Percentiles rank a stretch among this genome's conserved stretches.
Evolutionary conservation across 37 sponge, comb jelly and placozoan species (phyloP).

Genomic region (Haliclona indistincta): DNA sequence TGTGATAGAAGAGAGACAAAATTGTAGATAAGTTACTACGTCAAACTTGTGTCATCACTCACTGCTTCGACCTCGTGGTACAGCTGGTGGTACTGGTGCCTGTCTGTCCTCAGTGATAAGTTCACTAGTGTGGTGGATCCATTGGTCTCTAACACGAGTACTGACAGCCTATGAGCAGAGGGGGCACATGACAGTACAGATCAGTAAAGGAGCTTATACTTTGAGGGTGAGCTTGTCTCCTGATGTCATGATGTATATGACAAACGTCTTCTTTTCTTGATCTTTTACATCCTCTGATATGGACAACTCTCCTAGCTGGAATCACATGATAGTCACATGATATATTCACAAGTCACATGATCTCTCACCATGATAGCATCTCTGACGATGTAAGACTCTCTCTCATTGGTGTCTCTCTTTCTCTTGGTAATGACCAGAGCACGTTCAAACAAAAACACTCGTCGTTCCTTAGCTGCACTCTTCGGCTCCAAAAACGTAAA

Average conservation of each 20-base stretch:
- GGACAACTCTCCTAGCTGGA: constrained; percentile 46
- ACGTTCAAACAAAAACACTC: constrained; percentile 73
- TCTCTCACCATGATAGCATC: constrained; percentile 47
- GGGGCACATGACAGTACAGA: neutral
- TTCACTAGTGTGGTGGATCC: neutral
- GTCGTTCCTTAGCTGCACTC: constrained; percentile 54
- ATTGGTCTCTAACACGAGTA: neutral
- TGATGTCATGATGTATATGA: constrained; percentile 51
- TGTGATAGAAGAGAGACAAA: neutral
- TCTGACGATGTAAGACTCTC: constrained; percentile 52
- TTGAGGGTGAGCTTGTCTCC: constrained; percentile 57
- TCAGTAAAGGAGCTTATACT: neutral
- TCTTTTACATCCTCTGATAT: constrained; percentile 58
- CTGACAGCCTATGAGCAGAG: neutral
- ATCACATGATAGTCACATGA: no score
- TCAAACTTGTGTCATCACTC: neutral
- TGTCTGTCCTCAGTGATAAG: neutral
- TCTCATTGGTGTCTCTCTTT: constrained; percentile 33
- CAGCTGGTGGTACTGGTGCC: neutral
- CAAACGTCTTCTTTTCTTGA: constrained; percentile 16
- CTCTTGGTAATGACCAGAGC: constrained; percentile 71
- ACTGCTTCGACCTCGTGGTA: neutral
- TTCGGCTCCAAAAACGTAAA: neutral
- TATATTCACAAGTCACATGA: neutral
- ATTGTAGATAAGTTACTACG: neutral